Evolutionary conservation across 2,113 vertebrate species (phyloP).

Genomic region (Eurypyga helias): DNA sequence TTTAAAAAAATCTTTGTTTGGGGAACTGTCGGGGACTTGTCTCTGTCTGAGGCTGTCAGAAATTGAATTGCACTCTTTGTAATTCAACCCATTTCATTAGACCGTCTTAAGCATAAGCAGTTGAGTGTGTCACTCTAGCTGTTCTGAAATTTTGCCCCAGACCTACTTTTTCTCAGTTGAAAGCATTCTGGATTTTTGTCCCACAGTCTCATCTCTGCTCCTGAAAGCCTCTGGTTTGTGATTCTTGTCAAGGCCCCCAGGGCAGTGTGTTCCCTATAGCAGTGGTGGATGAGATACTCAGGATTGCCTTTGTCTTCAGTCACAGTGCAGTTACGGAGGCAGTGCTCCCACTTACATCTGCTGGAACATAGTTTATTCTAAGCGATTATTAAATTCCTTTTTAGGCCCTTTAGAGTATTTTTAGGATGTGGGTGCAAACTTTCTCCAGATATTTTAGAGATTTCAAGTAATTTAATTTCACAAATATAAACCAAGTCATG

Average conservation of each 20-base stretch:
- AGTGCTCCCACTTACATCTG: background rate
- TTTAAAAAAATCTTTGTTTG: background rate
- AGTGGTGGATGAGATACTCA: background rate
- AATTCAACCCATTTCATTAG: background rate
- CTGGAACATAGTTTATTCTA: background rate
- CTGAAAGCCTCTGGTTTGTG: background rate
- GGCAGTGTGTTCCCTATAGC: background rate
- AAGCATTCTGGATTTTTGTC: background rate
- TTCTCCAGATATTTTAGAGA: background rate
- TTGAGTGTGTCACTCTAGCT: background rate
- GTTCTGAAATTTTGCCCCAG: background rate
- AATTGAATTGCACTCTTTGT: background rate
- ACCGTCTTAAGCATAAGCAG: background rate
- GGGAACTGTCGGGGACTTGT: background rate
- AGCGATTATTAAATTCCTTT: background rate
- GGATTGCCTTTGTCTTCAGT: background rate
- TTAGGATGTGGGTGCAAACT: background rate
- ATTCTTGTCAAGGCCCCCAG: background rate
- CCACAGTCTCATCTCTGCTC: background rate
- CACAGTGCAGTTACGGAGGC: background rate
- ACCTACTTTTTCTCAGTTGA: background rate
- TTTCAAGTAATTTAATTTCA: background rate
- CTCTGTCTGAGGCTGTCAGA: background rate
- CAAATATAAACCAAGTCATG: background rate
- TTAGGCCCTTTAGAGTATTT: background rate